These are phyloP conservation scores for Chaetodon auriga DNA, from an alignment of 2,113 vertebrate genomes.

Conservation along the genomic window DNA sequence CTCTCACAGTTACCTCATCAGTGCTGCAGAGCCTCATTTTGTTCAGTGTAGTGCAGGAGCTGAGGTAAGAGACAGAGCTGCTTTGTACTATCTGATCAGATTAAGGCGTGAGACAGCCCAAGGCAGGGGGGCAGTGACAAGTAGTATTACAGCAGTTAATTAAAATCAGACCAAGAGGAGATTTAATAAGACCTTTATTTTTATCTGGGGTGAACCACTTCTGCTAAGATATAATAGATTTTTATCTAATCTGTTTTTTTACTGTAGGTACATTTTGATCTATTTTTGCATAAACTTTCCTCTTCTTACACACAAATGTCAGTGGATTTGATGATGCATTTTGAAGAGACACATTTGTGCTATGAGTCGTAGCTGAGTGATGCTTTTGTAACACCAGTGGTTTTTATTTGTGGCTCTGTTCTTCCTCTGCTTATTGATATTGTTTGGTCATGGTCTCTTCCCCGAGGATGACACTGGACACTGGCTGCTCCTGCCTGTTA, in stretches of 20 bases:
- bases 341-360: neutral
- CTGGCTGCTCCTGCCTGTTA: neutral
- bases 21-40: constrained; percentile 17
- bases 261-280: no score
- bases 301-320: neutral
- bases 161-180: constrained; percentile 50
- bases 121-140: constrained; percentile 44
- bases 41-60: constrained; percentile 15
- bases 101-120: constrained; percentile 52
- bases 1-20: constrained; percentile 27
- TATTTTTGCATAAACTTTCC: neutral
- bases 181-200: constrained; percentile 45
- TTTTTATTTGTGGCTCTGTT: neutral
- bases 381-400: constrained; percentile 1
- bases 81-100: constrained; percentile 57
- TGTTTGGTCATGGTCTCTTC: constrained; percentile 15
- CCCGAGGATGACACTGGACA: constrained; percentile 7
- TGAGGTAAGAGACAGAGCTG: constrained; percentile 45
- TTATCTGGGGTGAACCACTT: constrained; percentile 6
- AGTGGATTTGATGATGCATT: neutral
- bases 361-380: neutral
- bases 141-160: constrained; percentile 57
- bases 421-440: constrained; percentile 10
- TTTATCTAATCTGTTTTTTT: neutral
- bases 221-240: neutral